phyloP scores from a whole-genome alignment of 2,113 vertebrate species.

The Axis porcinus region DNA sequence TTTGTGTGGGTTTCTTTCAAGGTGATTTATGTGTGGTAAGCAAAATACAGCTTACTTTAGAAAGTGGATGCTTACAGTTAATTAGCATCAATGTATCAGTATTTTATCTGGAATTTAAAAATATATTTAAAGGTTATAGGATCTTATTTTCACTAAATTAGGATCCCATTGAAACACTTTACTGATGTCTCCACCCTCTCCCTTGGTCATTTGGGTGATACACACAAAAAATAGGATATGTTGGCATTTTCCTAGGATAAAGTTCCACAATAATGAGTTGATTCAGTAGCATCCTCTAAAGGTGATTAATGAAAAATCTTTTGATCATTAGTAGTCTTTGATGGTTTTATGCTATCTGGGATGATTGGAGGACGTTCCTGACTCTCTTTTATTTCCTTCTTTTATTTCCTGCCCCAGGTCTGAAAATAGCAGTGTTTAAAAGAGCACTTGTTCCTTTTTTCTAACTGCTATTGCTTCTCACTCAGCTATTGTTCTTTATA shows the following conservation, averaged over 20 bases:
- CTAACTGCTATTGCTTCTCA: neutral
- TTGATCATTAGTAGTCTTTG: neutral
- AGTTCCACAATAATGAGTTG: neutral
- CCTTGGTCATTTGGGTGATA: neutral
- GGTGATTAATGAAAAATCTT: neutral
- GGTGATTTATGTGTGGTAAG: neutral
- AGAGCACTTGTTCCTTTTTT: neutral
- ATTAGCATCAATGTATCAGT: neutral
- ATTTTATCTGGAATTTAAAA: conserved; percentile 15
- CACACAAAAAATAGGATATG: neutral
- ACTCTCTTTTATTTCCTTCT: neutral
- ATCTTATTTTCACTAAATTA: neutral
- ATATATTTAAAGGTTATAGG: neutral
- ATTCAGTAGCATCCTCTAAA: neutral
- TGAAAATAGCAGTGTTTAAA: neutral
- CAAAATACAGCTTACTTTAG: neutral
- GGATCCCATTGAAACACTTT: neutral
- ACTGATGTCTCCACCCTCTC: neutral
- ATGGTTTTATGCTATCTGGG: neutral
- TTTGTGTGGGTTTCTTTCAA: conserved; percentile 28
- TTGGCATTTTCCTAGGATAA: neutral
- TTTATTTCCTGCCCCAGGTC: neutral
- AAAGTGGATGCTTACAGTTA: neutral
- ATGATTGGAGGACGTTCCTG: neutral
- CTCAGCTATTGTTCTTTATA: neutral